Evolutionary conservation across 2,113 vertebrate species (phyloP).

Genomic region (Vicugna pacos): DNA sequence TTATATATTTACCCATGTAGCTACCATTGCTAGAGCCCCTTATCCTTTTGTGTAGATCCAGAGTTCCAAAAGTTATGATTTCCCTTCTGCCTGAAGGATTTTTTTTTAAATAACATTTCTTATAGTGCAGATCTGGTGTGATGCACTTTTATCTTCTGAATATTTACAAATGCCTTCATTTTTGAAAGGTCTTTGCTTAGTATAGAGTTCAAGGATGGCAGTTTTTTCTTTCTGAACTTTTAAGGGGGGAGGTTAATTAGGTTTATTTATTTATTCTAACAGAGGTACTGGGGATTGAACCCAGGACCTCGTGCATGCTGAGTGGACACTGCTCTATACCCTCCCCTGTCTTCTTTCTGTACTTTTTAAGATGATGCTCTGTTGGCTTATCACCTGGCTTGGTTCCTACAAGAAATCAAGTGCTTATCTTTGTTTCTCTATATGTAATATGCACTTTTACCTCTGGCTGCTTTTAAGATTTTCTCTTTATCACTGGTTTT

Average conservation of each 20-base stretch:
- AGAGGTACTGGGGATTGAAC: too few species aligned
- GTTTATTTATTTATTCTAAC: too few species aligned
- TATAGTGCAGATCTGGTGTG: not conserved
- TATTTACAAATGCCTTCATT: slow-evolving; percentile 15
- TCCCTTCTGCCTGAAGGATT: not conserved
- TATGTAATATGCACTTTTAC: not conserved
- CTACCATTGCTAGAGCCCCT: not conserved
- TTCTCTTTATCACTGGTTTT: slow-evolving; percentile 29
- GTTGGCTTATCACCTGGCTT: not conserved
- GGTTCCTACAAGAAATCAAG: not conserved
- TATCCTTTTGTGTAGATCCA: not conserved
- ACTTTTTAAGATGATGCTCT: not conserved
- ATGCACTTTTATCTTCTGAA: not conserved
- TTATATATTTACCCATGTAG: not conserved
- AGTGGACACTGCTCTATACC: too few species aligned
- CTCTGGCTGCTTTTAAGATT: slow-evolving; percentile 28
- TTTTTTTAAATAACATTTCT: not conserved
- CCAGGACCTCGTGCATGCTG: too few species aligned
- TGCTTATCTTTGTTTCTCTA: not conserved
- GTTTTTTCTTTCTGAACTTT: not conserved
- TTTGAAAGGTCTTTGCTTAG: slow-evolving; percentile 27
- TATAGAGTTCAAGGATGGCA: not conserved
- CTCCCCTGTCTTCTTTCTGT: not conserved
- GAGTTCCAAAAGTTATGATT: not conserved
- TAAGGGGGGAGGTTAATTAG: too few species aligned